These are phyloP conservation scores for Chloroceryle inda DNA, from an alignment of 2,797 vertebrate species.

Conservation along the genomic window DNA sequence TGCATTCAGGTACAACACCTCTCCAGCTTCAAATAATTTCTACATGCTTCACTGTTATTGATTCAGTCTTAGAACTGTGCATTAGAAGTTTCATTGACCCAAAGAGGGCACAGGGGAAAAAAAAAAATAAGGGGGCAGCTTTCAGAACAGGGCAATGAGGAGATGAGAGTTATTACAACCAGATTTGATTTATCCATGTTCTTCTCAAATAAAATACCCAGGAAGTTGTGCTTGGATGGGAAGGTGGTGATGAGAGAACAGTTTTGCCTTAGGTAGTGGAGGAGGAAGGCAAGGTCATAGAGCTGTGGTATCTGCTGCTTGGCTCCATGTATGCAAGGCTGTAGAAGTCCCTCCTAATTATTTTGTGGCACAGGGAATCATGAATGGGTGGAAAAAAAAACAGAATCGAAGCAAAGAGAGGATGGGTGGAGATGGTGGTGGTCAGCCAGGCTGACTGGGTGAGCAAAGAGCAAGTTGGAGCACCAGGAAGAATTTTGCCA, in stretches of 20 bases:
- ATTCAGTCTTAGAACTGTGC: neutral
- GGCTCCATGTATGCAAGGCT: accelerated
- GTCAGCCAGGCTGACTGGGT: neutral
- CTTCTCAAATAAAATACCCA: neutral
- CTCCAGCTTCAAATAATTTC: neutral
- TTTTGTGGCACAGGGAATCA: neutral
- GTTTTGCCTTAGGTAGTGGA: accelerated
- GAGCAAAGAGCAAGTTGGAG: neutral
- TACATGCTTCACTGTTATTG: neutral
- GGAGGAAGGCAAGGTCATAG: neutral
- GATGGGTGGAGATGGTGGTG: neutral
- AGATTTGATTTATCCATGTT: neutral
- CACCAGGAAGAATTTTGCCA: neutral
- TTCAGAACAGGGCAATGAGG: neutral
- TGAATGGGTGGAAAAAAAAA: neutral
- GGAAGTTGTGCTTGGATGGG: neutral
- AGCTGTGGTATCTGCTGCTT: neutral
- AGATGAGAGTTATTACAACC: neutral
- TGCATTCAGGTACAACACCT: neutral
- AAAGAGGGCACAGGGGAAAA: neutral
- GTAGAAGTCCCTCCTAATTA: neutral
- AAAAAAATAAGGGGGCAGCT: neutral
- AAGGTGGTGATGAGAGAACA: neutral
- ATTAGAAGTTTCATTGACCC: neutral
- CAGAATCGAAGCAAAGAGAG: accelerated